Base-by-base conservation (phyloP, 2,113 vertebrate species). In the Synodontis membranacea region DNA sequence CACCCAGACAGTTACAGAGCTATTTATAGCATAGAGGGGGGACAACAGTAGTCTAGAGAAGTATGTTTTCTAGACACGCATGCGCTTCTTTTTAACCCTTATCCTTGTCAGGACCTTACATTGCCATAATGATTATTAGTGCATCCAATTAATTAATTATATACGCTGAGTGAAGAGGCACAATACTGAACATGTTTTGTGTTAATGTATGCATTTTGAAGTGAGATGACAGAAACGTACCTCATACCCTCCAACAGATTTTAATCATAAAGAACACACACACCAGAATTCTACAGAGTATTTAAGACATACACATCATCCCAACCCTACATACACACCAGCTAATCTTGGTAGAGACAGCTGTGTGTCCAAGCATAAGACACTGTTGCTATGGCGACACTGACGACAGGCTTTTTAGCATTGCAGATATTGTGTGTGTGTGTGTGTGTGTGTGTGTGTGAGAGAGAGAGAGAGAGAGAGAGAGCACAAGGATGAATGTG, bases 371-470 rank as follows among this genome's bases (percentile, higher is more conserved):
- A 87, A 88, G 87, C 88, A 90, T 88, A 92, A 90, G 91, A 92
- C 91, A 93, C 93, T 92, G 94, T 94, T 94, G 90, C 93, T 91
- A 94, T 94, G 92, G 94, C 64, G 88, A 94, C 84, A 85, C 89
- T 88, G 90, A 93, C 90, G 92, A 90, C 88, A 91, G 89, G 91
- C 91, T 93, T 93, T 93, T 89, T 92, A 93, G 91, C 91, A 92
- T 93, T 93, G 91, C 90, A 87, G 87, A 79, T 85, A 92, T 82
- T 82, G 90, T 89, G 80, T 54, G 54, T 85, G 62, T 83, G 79
- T 70, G 37, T 62, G 81, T 70, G 46, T 80, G 11, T 28, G 52
- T 21, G 62, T 80, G 62, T 78, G 58, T 76, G 23, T 60, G 50
- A 70, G 68, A n/a, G n/a, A n/a, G n/a, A n/a, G n/a, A n/a, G n/a